Evolutionary conservation across 2,888 invertebrate species (phyloP).

Genomic region (Drosophila lutescens): DNA sequence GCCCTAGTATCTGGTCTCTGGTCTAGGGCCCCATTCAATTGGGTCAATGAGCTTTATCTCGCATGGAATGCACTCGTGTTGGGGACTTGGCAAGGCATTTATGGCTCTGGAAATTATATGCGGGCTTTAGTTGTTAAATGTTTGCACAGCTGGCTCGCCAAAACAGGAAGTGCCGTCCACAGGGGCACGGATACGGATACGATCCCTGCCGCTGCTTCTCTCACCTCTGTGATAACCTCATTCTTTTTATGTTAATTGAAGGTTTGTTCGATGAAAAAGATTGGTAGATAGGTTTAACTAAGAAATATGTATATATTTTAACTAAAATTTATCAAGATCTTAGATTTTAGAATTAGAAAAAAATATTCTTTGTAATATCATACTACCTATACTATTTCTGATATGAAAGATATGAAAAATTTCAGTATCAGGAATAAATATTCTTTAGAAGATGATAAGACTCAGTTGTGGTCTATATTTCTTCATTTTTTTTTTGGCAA

Average conservation of each 20-base stretch:
- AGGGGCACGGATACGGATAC: slow-evolving; percentile 3
- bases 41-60: slow-evolving; percentile 71
- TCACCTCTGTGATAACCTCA: slow-evolving; percentile 5
- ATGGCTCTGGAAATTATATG: slow-evolving; percentile 12
- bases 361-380: too few species aligned
- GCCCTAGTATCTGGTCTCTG: slow-evolving; percentile 33
- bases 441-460: neutral
- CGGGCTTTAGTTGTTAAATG: slow-evolving; percentile 18
- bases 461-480: neutral
- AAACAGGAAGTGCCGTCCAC: slow-evolving; percentile 56
- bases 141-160: slow-evolving; percentile 66
- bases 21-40: slow-evolving; percentile 49
- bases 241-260: neutral
- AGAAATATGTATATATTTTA: too few species aligned
- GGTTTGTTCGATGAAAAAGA: too few species aligned
- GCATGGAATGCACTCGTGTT: slow-evolving; percentile 21
- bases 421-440: neutral
- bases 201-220: neutral
- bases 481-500: neutral
- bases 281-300: too few species aligned
- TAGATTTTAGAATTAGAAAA: too few species aligned
- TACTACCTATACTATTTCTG: too few species aligned
- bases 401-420: too few species aligned
- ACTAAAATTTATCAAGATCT: too few species aligned
- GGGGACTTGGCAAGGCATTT: slow-evolving; percentile 24